These are phyloP conservation scores for Furnarius figulus DNA, from an alignment of 2,113 vertebrate species.

Conservation along the genomic window DNA sequence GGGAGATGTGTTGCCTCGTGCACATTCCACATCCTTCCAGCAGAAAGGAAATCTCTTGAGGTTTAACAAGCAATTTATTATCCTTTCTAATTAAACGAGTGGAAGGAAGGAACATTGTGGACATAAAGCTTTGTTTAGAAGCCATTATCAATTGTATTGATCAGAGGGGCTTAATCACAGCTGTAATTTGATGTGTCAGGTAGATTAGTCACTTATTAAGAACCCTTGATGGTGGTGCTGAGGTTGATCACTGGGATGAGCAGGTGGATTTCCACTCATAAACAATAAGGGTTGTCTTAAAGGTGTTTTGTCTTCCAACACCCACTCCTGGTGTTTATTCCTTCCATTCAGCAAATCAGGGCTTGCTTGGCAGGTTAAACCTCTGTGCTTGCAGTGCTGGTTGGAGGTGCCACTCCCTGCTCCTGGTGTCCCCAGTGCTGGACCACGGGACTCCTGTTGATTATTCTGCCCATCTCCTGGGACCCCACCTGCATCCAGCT, in stretches of 20 bases:
- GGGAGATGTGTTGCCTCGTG: not conserved
- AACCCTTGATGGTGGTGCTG: not conserved
- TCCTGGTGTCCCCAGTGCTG: not conserved
- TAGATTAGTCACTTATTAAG: not conserved
- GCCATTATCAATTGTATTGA: slow-evolving; percentile 17
- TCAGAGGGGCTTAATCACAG: slow-evolving; percentile 30
- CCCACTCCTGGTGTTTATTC: not conserved
- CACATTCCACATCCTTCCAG: not conserved
- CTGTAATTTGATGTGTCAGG: slow-evolving; percentile 3
- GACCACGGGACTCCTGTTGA: not conserved
- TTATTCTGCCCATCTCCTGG: not conserved
- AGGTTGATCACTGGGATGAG: not conserved
- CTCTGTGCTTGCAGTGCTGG: not conserved
- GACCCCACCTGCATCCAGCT: not conserved
- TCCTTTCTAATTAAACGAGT: slow-evolving; percentile 44
- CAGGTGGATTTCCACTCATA: not conserved
- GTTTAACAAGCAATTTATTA: not conserved
- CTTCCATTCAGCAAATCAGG: not conserved
- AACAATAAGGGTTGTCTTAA: not conserved
- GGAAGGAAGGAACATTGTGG: not conserved
- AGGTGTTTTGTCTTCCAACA: not conserved
- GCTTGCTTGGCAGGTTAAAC: not conserved
- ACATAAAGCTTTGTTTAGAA: slow-evolving; percentile 10
- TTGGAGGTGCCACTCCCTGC: not conserved
- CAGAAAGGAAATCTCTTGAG: not conserved